These are phyloP conservation scores for Lepus americanus DNA, from an alignment of 2,113 vertebrate genomes.

Conservation along the genomic window DNA sequence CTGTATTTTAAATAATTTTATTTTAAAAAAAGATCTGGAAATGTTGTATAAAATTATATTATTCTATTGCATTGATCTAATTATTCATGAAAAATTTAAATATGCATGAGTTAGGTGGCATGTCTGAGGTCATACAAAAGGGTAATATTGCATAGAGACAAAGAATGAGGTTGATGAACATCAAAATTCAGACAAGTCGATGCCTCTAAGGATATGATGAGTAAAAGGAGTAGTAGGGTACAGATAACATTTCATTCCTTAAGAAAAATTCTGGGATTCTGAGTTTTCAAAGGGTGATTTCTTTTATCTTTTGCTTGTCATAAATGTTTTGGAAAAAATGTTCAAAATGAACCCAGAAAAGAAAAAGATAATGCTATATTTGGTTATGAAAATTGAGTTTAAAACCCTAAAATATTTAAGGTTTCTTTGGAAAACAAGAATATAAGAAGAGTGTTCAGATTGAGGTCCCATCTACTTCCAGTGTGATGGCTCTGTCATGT, in stretches of 20 bases:
- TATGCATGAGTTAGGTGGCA: neutral
- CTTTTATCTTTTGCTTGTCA: neutral
- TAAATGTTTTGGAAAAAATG: neutral
- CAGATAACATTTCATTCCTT: constrained; percentile 5
- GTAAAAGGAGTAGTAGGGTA: neutral
- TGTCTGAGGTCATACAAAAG: neutral
- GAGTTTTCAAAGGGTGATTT: neutral
- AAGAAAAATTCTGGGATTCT: neutral
- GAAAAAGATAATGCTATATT: neutral
- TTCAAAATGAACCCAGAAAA: neutral
- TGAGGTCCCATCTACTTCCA: neutral
- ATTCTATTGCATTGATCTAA: neutral
- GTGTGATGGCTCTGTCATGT: neutral
- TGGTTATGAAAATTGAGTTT: constrained; percentile 17
- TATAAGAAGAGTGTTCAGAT: constrained; percentile 30
- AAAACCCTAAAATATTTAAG: neutral
- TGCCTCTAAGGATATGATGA: neutral
- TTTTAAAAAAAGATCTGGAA: neutral
- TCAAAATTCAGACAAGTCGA: neutral
- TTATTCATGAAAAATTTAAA: constrained; percentile 44
- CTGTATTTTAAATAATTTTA: too few species aligned
- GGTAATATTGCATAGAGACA: neutral
- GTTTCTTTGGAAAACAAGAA: neutral
- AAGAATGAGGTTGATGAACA: constrained; percentile 6
- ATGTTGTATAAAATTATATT: neutral